Conservation (phyloP, 2,888 invertebrate genomes). For the Aricia artaxerxes region DNA sequence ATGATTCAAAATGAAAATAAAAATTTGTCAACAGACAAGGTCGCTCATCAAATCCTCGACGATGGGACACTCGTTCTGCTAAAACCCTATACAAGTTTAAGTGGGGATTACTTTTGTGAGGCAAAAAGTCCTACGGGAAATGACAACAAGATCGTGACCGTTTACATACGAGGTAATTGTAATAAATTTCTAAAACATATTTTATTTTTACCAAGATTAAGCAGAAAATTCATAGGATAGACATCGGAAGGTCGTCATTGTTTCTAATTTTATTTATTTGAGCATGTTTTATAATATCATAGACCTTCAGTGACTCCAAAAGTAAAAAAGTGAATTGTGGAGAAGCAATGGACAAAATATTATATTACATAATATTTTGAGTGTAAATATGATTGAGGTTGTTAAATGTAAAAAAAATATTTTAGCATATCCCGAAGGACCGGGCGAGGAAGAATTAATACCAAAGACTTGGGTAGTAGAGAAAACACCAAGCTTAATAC, state of each 20-base stretch:
- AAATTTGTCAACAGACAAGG: background rate
- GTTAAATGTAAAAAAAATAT: background rate
- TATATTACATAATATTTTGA: too few relatives aligned
- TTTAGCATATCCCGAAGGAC: slow-evolving; percentile 31
- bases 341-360: too few relatives aligned
- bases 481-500: background rate
- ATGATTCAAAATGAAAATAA: background rate
- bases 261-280: too few relatives aligned
- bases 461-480: background rate
- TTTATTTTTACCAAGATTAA: too few relatives aligned
- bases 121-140: background rate
- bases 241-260: too few relatives aligned
- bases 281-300: too few relatives aligned
- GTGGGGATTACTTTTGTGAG: background rate
- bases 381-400: background rate
- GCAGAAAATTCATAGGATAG: too few relatives aligned
- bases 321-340: too few relatives aligned
- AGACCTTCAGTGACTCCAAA: too few relatives aligned
- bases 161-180: background rate
- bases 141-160: background rate
- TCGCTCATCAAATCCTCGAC: background rate
- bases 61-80: background rate
- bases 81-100: background rate
- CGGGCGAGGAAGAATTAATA: background rate
- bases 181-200: background rate